Evolutionary conservation across 2,113 vertebrate species (phyloP).

Genomic region (Lepisosteus osseus): DNA sequence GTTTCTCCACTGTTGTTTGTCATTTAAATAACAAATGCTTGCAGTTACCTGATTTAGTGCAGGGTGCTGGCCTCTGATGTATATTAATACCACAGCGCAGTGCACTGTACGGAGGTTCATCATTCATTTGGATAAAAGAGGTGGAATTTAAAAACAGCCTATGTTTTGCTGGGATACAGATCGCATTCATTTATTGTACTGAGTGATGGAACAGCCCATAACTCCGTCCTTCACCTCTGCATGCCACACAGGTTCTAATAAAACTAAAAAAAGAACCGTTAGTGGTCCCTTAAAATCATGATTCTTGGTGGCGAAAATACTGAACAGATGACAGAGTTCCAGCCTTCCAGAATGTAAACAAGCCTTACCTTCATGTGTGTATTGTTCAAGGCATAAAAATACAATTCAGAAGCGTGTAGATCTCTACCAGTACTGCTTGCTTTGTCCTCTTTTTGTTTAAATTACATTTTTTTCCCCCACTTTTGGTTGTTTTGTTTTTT

Average conservation of each 20-base stretch:
- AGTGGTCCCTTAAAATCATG: constrained; percentile 46
- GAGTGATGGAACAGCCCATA: constrained; percentile 67
- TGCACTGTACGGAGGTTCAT: constrained; percentile 64
- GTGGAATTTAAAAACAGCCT: constrained; percentile 75
- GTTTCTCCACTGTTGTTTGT: constrained; percentile 57
- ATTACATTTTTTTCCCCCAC: no score
- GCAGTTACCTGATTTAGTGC: constrained; percentile 71
- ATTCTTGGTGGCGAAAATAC: no score
- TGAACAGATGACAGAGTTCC: no score
- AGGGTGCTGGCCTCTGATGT: constrained; percentile 66
- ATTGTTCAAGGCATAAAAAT: no score
- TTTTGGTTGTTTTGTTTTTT: no score
- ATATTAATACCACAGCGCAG: constrained; percentile 70
- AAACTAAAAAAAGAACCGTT: constrained; percentile 60
- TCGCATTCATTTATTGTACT: constrained; percentile 77
- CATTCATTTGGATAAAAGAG: constrained; percentile 79
- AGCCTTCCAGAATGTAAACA: no score
- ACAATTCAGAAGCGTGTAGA: no score
- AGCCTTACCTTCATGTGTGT: no score
- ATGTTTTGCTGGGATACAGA: constrained; percentile 75
- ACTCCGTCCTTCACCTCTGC: constrained; percentile 72
- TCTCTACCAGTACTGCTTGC: no score
- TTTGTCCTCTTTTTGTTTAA: no score
- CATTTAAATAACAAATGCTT: constrained; percentile 77
- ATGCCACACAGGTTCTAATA: constrained; percentile 55